Percentiles rank a stretch among this genome's conserved stretches.
Evolutionary conservation across 1,140 invertebrate species (phyloP).

Genomic region (Brachionus paranguensis): DNA sequence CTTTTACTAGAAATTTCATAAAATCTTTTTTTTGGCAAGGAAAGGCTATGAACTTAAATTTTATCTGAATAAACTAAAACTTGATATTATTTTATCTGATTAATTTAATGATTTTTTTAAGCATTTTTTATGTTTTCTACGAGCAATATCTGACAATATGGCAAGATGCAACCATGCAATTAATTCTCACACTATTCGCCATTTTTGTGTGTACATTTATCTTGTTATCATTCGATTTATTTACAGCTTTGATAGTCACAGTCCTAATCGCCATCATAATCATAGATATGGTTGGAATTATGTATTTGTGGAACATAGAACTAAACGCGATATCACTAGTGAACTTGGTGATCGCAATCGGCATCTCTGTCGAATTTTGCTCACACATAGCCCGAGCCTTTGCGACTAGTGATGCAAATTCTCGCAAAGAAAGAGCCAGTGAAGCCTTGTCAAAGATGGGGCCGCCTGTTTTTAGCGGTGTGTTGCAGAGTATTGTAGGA

Average conservation of each 20-base stretch:
- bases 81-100: not conserved
- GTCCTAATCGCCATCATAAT: constrained; percentile 67
- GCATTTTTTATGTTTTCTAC: constrained; percentile 85
- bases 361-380: constrained; percentile 89
- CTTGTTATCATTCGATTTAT: constrained; percentile 73
- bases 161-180: constrained; percentile 65
- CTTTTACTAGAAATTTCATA: too few species aligned
- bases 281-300: constrained; percentile 73
- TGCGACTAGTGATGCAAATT: constrained; percentile 62
- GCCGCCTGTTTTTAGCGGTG: constrained; percentile 69
- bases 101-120: not conserved
- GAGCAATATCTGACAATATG: constrained; percentile 88
- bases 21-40: too few species aligned
- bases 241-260: constrained; percentile 67
- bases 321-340: constrained; percentile 88
- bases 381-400: constrained; percentile 79
- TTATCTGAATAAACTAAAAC: not conserved
- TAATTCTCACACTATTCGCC: constrained; percentile 69
- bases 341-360: constrained; percentile 89
- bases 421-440: constrained; percentile 62
- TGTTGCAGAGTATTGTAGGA: constrained; percentile 86
- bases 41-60: not conserved
- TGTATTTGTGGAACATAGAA: constrained; percentile 81
- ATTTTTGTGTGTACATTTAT: constrained; percentile 75
- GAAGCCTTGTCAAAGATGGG: constrained; percentile 73